A percentile compares a stretch with the other conserved stretches of the same genome.
Evolutionary conservation across 2,113 vertebrate genomes (phyloP).

Genomic region (Amphiprion ocellaris): DNA sequence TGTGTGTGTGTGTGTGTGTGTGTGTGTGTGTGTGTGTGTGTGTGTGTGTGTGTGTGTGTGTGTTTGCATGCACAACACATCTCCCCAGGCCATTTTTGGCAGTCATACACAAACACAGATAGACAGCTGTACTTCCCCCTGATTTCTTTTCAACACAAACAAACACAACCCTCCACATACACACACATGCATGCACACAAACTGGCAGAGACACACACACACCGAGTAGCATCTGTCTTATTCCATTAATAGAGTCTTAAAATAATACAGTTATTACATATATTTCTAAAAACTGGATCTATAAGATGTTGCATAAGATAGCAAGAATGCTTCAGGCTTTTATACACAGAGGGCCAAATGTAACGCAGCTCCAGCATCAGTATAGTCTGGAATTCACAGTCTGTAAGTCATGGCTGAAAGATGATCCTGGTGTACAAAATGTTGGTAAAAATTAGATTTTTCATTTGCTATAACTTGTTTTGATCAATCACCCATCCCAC

Average conservation of each 20-base stretch:
- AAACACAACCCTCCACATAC: neutral
- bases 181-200: slow-evolving; percentile 1
- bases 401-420: too few species aligned
- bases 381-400: too few species aligned
- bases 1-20: slow-evolving; percentile 66
- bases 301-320: neutral
- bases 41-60: slow-evolving; percentile 75
- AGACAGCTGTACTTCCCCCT: slow-evolving; percentile 40
- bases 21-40: slow-evolving; percentile 67
- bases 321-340: neutral
- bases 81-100: slow-evolving; percentile 60
- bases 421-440: too few species aligned
- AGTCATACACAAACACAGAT: slow-evolving; percentile 23
- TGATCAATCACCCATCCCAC: too few species aligned
- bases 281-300: neutral
- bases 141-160: slow-evolving; percentile 36
- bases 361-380: neutral
- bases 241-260: neutral
- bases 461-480: too few species aligned
- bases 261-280: neutral
- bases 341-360: neutral
- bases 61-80: slow-evolving; percentile 70
- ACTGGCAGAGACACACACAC: neutral
- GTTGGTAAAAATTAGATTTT: too few species aligned
- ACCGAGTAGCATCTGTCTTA: neutral